Evolutionary conservation across 2,113 vertebrate genomes (phyloP).

Genomic region (Barbus barbus): DNA sequence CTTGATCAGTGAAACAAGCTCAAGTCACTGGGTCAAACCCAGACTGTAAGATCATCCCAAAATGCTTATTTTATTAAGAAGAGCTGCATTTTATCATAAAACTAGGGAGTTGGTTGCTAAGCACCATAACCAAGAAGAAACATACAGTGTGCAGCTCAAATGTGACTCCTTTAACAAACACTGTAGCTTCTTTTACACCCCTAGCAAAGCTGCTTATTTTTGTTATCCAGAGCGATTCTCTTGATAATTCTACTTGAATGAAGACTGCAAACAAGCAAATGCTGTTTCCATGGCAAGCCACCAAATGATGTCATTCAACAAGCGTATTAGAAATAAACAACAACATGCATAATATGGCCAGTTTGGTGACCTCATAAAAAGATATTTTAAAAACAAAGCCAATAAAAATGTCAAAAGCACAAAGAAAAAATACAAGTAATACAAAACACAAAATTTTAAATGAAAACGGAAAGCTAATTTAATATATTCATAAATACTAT

Average conservation of each 20-base stretch:
- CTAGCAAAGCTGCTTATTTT: constrained; percentile 17
- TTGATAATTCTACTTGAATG: constrained; percentile 24
- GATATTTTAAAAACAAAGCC: too few species aligned
- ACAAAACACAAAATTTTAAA: too few species aligned
- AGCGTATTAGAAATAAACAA: background rate
- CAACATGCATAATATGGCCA: background rate
- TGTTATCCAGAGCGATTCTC: constrained; percentile 18
- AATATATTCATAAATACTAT: too few species aligned
- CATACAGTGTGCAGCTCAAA: background rate
- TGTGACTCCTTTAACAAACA: constrained; percentile 8
- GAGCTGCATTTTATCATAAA: background rate
- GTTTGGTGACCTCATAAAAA: too few species aligned
- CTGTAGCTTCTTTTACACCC: background rate
- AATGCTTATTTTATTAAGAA: background rate
- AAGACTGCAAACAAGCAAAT: background rate
- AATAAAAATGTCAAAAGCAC: too few species aligned
- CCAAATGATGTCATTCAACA: constrained; percentile 11
- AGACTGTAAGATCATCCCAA: background rate
- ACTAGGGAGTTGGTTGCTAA: constrained; percentile 4
- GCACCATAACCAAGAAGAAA: background rate
- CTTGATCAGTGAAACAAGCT: constrained; percentile 21
- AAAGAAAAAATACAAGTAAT: too few species aligned
- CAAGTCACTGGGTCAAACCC: constrained; percentile 1
- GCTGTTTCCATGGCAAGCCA: constrained; percentile 27
- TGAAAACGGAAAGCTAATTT: too few species aligned